Base-by-base conservation (phyloP, 2,888 invertebrate species). In the Machimus atricapillus region DNA sequence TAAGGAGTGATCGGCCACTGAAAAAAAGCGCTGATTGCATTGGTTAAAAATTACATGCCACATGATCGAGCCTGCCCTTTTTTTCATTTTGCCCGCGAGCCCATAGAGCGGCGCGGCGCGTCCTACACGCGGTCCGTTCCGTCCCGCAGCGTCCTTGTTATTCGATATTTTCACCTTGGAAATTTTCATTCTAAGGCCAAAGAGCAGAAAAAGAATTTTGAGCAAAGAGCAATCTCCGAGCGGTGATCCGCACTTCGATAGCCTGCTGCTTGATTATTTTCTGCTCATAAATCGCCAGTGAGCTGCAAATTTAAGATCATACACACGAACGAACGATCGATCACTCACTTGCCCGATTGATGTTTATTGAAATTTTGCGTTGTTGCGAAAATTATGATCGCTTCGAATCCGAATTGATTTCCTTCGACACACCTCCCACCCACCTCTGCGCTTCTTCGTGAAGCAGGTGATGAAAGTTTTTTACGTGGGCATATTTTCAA, bases 221-320 rank as follows among this genome's bases (percentile, higher is more conserved):
- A 66, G 79, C 52, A 40, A 82, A 85, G 85, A 73, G 40, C 52
- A 16, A 46, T 46, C 43, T 46, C 52, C 52, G 52, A 77, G 37
- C 34, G 56, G 76, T 86, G 85, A 86, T 86, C 85, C 85, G 77
- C 85, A 86, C 85, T 86, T 77, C 85, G 52, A 86, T 86, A 86
- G 85, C 85, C 56, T 56, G 85, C 85, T 86, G 85, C 40, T 77
- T 77, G 74, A 86, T 86, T 77, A 86, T 86, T 86, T 86, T 86
- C 74, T 86, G 85, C 52, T 77, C 85, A 86, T 77, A 86, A 86
- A 77, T 86, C 52, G 85, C 77, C 74, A 86, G 76, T 86, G 85
- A 86, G 77, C 76, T 86, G 77, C 77, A 56, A 77, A 34, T 76
- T 46, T 52, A 58, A 76, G 74, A 74, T 85, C 85, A 86, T 76